Evolutionary conservation across 1,140 invertebrate genomes (phyloP), one percentile per base, ranked within the genome.

Genomic region (Trichonephila clavipes): DNA sequence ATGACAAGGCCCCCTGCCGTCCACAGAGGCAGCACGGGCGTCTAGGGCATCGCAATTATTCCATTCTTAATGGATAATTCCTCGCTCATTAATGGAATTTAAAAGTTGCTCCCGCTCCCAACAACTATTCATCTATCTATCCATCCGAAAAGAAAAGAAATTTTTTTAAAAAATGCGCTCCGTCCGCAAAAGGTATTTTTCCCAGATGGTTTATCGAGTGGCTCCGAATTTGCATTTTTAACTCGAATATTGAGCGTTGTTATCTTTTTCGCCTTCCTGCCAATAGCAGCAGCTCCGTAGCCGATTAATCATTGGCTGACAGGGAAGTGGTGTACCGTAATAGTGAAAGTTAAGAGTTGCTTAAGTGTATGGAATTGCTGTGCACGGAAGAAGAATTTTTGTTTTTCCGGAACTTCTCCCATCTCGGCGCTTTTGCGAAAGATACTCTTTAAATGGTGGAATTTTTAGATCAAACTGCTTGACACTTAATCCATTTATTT

Each of bases 41-140:
- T 51, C 87, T 69, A n/a, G 83, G 90, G 90, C 90, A 72, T 92
- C 90, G 83, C 90, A 92, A 92, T 92, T 92, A 92, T 92, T 92
- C 90, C 90, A 92, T 92, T 92, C 90, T 92, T 92, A 92, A 92
- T 92, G 90, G 90, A 92, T 92, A 92, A 92, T 92, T 92, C 90
- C 82, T n/a, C 83, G 90, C 90, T 92, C 90, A 92, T 92, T 92
- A 92, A 92, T 92, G 90, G 83, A 92, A 92, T 92, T 92, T 92
- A 92, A 92, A 92, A 92, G 90, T 92, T 90, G 87, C 87, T 69
- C 62, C 19, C 34, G 62, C 66, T 58, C 64, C 24, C 40, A 91
- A 91, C 90, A 91, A 83, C 72, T 85, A 83, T 85, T 85, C 81
- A 83, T 91, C 90, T 91, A 85, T 89, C 87, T 69, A 88, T 34